Percentiles rank a stretch among this genome's conserved stretches.
Conservation (phyloP, 2,113 vertebrate species). For the Pluvianellus socialis region DNA sequence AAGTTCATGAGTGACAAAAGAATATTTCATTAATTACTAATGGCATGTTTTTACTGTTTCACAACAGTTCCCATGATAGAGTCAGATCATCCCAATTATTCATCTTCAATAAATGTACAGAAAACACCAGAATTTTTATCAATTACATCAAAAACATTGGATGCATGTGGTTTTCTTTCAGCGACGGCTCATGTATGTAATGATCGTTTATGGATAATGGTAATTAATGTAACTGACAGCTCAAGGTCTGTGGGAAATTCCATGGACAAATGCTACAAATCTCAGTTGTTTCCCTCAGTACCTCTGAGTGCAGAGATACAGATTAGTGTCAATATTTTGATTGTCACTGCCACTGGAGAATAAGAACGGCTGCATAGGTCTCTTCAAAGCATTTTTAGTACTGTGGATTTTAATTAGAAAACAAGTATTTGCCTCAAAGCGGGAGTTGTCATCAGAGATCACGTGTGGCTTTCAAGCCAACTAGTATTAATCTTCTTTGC, state of each 20-base stretch:
- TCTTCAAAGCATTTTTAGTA: slow-evolving; percentile 8
- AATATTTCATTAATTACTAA: not conserved
- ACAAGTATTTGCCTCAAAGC: slow-evolving; percentile 16
- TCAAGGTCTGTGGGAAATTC: not conserved
- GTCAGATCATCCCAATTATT: not conserved
- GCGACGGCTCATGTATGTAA: rapidly evolving
- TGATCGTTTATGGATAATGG: not conserved
- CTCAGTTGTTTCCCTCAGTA: not conserved
- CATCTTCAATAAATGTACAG: not conserved
- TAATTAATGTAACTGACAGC: not conserved
- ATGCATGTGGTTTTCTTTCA: rapidly evolving
- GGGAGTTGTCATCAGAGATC: slow-evolving; percentile 5
- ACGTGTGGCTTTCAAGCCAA: slow-evolving; percentile 22
- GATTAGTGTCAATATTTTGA: not conserved
- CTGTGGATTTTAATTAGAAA: slow-evolving; percentile 39
- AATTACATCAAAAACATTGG: not conserved
- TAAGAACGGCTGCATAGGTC: not conserved
- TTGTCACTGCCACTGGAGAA: not conserved
- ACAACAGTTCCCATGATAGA: rapidly evolving
- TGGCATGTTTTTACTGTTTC: rapidly evolving
- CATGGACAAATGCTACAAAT: not conserved
- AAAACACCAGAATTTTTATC: not conserved
- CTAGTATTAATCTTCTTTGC: slow-evolving; percentile 50
- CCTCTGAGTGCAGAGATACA: not conserved
- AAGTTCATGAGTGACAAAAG: not conserved